Evolutionary conservation across 2,797 vertebrate genomes (phyloP).

Genomic region (Cryptoprocta ferox): DNA sequence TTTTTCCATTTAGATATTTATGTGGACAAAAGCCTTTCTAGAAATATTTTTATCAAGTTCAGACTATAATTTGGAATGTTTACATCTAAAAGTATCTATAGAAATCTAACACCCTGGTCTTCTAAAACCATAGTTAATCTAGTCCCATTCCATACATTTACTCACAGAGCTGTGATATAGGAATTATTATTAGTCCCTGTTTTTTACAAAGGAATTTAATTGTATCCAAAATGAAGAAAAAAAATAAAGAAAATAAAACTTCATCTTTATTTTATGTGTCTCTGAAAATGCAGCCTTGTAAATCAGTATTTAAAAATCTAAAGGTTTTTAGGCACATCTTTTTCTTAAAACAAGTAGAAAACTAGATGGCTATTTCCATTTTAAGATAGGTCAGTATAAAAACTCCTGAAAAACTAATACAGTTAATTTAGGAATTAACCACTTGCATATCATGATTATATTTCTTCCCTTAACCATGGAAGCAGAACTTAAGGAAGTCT

Average conservation of each 20-base stretch:
- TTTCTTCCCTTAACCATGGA: conserved; percentile 39
- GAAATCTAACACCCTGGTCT: conserved; percentile 32
- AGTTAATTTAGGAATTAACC: not conserved
- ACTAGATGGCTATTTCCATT: not conserved
- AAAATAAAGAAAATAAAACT: not conserved
- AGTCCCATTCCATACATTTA: not conserved
- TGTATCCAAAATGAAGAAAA: conserved; percentile 17
- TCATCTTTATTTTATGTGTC: not conserved
- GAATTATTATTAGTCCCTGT: not conserved
- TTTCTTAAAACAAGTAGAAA: conserved; percentile 34
- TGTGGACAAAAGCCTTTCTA: not conserved
- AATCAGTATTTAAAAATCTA: conserved; percentile 39
- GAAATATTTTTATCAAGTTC: not conserved
- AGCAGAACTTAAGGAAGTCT: not conserved
- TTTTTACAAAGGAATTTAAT: not conserved
- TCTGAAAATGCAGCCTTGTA: conserved; percentile 49
- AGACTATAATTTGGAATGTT: not conserved
- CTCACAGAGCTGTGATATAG: not conserved
- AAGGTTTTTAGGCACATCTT: not conserved
- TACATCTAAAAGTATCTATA: not conserved
- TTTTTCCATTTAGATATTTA: conserved; percentile 5
- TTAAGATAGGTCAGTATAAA: conserved; percentile 23
- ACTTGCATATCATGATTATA: not conserved
- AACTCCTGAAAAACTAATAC: not conserved
- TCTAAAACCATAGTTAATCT: not conserved